phyloP scores from a whole-genome alignment of 2,797 vertebrate species.

The Brotogeris chrysoptera region DNA sequence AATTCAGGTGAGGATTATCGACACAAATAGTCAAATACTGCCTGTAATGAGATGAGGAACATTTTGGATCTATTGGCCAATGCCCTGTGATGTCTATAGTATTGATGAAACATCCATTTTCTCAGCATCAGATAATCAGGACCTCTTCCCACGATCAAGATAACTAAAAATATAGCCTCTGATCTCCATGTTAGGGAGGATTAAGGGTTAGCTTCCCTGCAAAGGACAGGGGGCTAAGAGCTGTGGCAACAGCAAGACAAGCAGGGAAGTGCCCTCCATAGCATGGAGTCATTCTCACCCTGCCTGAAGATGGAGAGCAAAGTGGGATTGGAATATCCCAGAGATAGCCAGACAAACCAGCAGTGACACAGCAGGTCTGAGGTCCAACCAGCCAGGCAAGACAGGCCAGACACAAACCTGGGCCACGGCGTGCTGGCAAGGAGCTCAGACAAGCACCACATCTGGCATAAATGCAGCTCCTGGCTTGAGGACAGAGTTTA shows the following conservation, averaged over 20 bases:
- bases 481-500: not conserved
- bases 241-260: not conserved
- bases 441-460: not conserved
- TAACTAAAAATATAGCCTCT: not conserved
- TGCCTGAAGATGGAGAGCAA: not conserved
- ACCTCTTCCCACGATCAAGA: not conserved
- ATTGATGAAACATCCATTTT: conserved; percentile 5
- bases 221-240: not conserved
- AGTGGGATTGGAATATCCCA: not conserved
- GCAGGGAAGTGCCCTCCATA: not conserved
- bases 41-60: not conserved
- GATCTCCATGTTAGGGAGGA: not conserved
- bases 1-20: not conserved
- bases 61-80: not conserved
- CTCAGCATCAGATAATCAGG: not conserved
- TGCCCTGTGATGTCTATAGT: not conserved
- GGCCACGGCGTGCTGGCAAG: accelerated
- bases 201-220: not conserved
- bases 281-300: accelerated
- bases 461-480: not conserved
- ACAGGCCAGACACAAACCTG: not conserved
- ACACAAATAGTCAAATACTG: not conserved
- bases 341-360: not conserved
- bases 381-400: not conserved
- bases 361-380: not conserved